Percentiles rank a stretch among this genome's conserved stretches.
Conservation (phyloP, 2,113 vertebrate genomes). For the Ibidorhyncha struthersii region DNA sequence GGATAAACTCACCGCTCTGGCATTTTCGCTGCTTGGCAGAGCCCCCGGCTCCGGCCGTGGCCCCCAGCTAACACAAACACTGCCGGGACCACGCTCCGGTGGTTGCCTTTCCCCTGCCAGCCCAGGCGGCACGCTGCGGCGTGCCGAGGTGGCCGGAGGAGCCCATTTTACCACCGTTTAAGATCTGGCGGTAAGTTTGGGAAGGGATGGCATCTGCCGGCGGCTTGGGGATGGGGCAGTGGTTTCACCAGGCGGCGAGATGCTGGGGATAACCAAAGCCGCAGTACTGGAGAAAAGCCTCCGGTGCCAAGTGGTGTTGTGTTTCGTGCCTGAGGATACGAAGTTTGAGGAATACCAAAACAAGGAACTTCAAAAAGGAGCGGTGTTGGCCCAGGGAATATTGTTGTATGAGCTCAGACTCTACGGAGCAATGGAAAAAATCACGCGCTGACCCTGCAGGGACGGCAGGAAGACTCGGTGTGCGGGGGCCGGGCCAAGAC, state of each 20-base stretch:
- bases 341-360: constrained; percentile 43
- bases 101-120: not conserved
- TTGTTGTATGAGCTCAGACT: constrained; percentile 47
- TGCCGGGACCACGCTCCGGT: not conserved
- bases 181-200: not conserved
- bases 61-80: constrained; percentile 2
- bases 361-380: constrained; percentile 36
- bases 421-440: not conserved
- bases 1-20: constrained; percentile 46
- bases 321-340: not conserved
- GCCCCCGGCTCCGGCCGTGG: not conserved
- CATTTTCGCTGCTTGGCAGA: constrained; percentile 8
- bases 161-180: not conserved
- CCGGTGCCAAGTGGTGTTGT: not conserved
- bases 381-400: not conserved
- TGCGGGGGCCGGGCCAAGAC: fast-evolving
- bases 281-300: fast-evolving
- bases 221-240: not conserved
- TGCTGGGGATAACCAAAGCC: not conserved
- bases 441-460: not conserved
- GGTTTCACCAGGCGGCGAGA: not conserved
- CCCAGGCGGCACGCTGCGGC: fast-evolving
- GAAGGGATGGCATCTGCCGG: not conserved
- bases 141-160: not conserved
- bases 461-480: fast-evolving